Base-by-base conservation (phyloP, 2,113 vertebrate species). In the Nesogale talazaci region DNA sequence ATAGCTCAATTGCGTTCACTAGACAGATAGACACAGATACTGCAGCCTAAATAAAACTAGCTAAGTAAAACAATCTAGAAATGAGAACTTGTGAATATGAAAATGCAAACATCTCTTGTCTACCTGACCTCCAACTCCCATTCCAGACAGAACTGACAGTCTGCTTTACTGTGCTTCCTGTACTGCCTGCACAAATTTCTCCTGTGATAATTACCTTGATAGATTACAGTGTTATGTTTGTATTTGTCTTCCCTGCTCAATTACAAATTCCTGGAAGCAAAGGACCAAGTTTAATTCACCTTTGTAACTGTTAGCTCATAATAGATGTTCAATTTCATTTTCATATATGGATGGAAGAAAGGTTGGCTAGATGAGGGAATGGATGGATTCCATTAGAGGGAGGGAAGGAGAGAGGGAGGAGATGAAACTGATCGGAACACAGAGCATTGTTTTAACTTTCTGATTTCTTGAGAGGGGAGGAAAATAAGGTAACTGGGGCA, bases 401-500 rank as follows among this genome's bases (percentile, higher is more conserved):
- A 20, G 31, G 23, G n/a, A n/a, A 23, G 11, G 61, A 74, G 4
- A 14, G 34, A 19, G 11, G 38, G n/a, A 4, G 15, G 3, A 38
- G 20, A 22, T 36, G 20, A 10, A 19, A 19, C 70, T 20, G 9
- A 52, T 59, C 25, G 16, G 29, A 80, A 22, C 42, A 46, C 22
- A n/a, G 8, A 17, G 38, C 42, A 74, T 29, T 52, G 56, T 61
- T 90, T 90, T 76, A 17, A 76, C 34, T 86, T 90, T 34, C 72
- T 89, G 59, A 81, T 56, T 94, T 94, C 38, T 67, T 81, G 77
- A 90, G 34, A 84, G 27, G 52, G 25, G 69, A 90, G 80, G 70
- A 90, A 93, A 86, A 36, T 42, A 63, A 83, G 16, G 74, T 83
- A 96, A 84, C 85, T 56, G 72, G 59, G 38, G 25, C 82, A 83